A percentile compares a stretch with the other conserved stretches of the same genome.
These are phyloP conservation scores for Mallotus villosus DNA, from an alignment of 2,797 vertebrate species.

Conservation along the genomic window DNA sequence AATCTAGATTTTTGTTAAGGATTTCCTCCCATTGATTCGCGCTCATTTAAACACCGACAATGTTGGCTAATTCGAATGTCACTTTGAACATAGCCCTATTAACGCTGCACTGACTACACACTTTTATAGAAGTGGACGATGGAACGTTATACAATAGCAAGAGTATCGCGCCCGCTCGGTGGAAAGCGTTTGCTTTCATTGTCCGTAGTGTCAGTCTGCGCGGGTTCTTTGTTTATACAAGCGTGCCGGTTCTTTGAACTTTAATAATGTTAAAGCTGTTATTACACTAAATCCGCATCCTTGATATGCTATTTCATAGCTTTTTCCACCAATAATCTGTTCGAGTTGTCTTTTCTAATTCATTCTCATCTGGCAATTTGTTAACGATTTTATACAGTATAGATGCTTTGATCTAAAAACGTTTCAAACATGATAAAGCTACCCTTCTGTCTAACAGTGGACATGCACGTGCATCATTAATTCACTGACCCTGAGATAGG, in stretches of 20 bases:
- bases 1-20: conserved; percentile 40
- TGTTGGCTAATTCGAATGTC: neutral
- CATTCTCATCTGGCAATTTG: no score
- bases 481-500: neutral
- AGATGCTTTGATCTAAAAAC: no score
- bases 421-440: neutral
- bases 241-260: conserved; percentile 54
- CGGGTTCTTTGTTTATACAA: conserved; percentile 78
- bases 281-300: no score
- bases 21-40: conserved; percentile 29
- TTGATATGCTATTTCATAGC: no score
- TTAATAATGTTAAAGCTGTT: neutral
- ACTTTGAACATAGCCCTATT: neutral
- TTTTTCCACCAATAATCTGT: no score
- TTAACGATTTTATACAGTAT: no score
- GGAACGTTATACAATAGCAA: conserved; percentile 5
- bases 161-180: conserved; percentile 36
- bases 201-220: conserved; percentile 66
- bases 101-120: neutral
- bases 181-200: conserved; percentile 55
- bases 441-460: neutral
- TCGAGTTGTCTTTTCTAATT: no score
- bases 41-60: conserved; percentile 32
- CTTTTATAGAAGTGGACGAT: neutral
- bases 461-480: neutral